phyloP scores from a whole-genome alignment of 1,140 invertebrate species.

The Heliconius hermathena region DNA sequence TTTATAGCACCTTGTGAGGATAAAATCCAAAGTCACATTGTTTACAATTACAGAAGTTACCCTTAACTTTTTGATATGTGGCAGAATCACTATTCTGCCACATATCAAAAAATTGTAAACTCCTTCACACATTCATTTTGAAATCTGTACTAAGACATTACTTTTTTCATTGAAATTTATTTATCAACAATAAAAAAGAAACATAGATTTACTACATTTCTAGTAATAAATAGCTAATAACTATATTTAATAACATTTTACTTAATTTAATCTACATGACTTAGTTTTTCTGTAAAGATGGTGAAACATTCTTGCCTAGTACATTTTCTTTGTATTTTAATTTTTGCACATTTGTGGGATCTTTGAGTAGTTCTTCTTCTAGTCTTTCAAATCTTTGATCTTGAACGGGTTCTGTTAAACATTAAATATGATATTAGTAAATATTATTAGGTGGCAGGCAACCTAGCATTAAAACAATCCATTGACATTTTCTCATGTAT shows the following conservation, averaged over 20 bases:
- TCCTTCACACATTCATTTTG: no score
- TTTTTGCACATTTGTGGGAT: constrained; percentile 83
- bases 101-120: no score
- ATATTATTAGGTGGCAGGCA: neutral
- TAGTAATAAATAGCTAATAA: neutral
- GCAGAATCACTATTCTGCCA: no score
- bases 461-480: no score
- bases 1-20: no score
- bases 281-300: constrained; percentile 80
- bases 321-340: constrained; percentile 83
- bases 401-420: constrained; percentile 83
- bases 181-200: neutral
- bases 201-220: neutral
- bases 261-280: constrained; percentile 13
- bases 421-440: neutral
- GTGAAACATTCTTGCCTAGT: constrained; percentile 83
- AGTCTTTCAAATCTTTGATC: constrained; percentile 83
- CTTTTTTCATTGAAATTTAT: no score
- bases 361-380: constrained; percentile 78
- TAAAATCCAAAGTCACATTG: no score
- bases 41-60: no score
- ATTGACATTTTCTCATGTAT: no score
- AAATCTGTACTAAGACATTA: no score
- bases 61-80: no score
- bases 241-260: neutral